phyloP scores from a whole-genome alignment of 2,888 invertebrate species.

The Protonemura montana region DNA sequence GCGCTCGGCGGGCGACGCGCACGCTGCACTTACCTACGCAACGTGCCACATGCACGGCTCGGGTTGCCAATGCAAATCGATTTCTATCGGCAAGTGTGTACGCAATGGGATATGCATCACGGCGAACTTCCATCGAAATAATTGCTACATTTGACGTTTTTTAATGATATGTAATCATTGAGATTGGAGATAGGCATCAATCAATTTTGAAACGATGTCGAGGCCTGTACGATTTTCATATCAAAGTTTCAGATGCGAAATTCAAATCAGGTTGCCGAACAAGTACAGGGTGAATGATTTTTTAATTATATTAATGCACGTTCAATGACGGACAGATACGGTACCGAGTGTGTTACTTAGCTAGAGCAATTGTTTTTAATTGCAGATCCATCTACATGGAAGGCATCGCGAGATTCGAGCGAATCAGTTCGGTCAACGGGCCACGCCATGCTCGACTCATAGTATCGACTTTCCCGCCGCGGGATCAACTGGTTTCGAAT shows the following conservation, averaged over 20 bases:
- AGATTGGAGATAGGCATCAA: not conserved
- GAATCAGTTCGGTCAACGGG: not conserved
- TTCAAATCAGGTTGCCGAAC: too few relatives aligned
- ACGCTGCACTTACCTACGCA: not conserved
- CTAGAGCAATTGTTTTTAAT: not conserved
- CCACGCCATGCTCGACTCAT: not conserved
- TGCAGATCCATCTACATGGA: not conserved
- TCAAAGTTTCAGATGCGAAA: too few relatives aligned
- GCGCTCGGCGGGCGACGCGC: constrained; percentile 1
- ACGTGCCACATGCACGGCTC: not conserved
- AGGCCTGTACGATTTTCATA: not conserved
- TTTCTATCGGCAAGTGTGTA: not conserved
- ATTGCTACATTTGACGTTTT: not conserved
- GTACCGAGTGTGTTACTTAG: too few relatives aligned
- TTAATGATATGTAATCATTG: not conserved
- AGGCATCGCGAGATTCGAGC: not conserved
- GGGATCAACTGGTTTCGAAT: constrained; percentile 12
- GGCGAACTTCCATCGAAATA: not conserved
- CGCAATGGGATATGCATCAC: not conserved
- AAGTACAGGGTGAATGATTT: too few relatives aligned
- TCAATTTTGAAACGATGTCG: not conserved
- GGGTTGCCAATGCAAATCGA: not conserved
- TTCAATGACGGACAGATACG: too few relatives aligned
- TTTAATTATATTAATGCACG: too few relatives aligned
- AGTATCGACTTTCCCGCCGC: not conserved